Base-by-base conservation (phyloP, 2,797 vertebrate species). In the Molossus alvarezi region DNA sequence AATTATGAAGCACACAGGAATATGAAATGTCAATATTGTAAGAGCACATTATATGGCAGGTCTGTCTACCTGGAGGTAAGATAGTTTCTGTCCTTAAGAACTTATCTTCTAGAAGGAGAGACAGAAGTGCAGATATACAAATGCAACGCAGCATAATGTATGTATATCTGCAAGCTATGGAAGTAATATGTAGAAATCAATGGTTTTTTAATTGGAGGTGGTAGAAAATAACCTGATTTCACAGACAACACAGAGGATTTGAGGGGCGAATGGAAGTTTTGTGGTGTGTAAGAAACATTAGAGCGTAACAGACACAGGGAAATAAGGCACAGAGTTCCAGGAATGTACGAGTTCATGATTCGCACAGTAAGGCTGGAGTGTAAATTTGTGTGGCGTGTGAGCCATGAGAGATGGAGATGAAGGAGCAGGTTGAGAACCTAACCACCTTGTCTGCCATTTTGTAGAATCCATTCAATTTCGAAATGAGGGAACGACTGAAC, bases 221-320 rank as follows among this genome's bases (percentile, higher is more conserved):
- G 27, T 82, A 91, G 69, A 90, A 94, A 73, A 80, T 41, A 58
- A 41, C 55, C 33, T 82, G 69, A 87, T 37, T 95, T 95, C 33
- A 80, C 9, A 88, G 80, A 71, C 2, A 12, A 37, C 53, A 21
- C 13, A 64, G 6, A 23, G 18, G 15, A 64, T 37, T 84, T 81
- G 79, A 87, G 25, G 11, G 11, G 41, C 79, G 53, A 91, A 57
- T 55, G 86, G 41, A n/a, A 84, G n/a, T 84, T 71, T 21, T 29
- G 12, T 89, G 15, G 13, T 18, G 2, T 27, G 25, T 18, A 53
- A 25, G 27, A 65, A 75, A 27, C 11, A 1, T 53, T 58, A 71
- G 41, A 33, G 33, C 20, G 45, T 11, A 37, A 0, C 9, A 83
- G 12, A 18, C 41, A 55, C 55, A 33, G 21, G 48, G 21, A 53